Evolutionary conservation across 2,113 vertebrate genomes (phyloP).

Genomic region (Sciurus niger): DNA sequence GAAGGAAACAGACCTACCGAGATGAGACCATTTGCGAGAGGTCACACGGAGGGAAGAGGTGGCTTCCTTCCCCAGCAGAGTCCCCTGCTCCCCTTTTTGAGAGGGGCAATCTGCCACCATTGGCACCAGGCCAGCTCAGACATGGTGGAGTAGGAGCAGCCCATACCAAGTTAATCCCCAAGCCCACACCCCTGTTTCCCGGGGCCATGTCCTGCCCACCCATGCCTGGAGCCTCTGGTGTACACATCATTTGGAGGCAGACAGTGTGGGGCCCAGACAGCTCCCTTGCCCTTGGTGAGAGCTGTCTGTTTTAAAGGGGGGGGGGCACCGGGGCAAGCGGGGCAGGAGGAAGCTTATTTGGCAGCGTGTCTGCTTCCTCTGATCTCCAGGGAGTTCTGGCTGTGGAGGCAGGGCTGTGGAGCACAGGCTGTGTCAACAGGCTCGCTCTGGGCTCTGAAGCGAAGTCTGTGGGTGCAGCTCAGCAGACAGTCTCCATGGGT

Average conservation of each 20-base stretch:
- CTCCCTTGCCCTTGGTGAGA: not conserved
- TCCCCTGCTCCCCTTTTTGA: not conserved
- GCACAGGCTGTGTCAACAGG: conserved; percentile 38
- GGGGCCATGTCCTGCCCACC: conserved; percentile 18
- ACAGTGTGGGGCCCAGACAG: not conserved
- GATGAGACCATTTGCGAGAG: not conserved
- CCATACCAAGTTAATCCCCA: not conserved
- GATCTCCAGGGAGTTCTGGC: conserved; percentile 62
- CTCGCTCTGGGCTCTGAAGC: conserved; percentile 21
- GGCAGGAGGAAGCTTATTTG: not conserved
- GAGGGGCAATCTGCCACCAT: not conserved
- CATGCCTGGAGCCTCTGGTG: not conserved
- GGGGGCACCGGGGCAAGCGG: no score
- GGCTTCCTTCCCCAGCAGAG: not conserved
- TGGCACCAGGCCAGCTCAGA: not conserved
- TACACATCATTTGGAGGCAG: conserved; percentile 9
- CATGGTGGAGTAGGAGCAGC: not conserved
- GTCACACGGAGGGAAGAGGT: not conserved
- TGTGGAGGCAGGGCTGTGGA: not conserved
- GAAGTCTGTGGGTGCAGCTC: not conserved
- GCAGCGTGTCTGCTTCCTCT: conserved; percentile 47
- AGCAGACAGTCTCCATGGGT: conserved; percentile 18
- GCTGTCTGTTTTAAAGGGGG: not conserved
- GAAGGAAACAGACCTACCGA: not conserved
- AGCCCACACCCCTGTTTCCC: not conserved